Evolutionary conservation across 64 coral and sea anemone genomes (phyloP), one percentile per base, ranked within the genome.

Genomic region (Pocillopora damicornis): DNA sequence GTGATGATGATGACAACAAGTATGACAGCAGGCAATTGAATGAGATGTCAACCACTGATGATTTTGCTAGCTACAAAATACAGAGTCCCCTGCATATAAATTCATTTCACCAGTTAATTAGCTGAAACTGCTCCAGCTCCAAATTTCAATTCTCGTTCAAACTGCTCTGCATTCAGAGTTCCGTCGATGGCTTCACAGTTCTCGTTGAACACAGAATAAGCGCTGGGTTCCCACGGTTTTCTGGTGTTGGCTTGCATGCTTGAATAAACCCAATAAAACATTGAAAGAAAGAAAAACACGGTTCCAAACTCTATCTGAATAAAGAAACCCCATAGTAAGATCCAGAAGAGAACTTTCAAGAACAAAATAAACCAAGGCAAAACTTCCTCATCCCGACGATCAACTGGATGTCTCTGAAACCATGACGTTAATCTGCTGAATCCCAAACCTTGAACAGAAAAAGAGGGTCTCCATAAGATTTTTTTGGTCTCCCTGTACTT

Each of bases 131-230:
- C 80, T 37, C 97, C 97, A 75, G 97, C 90, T 84, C 97, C 97
- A 86, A 86, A 99, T 57, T 99, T 99, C 37, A 99, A 79, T 77
- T 99, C 97, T 79, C 80, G 87, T 59, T 99, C 97, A 87, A 99
- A 99, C 76, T 99, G 97, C 60, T 99, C 93, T 2, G 87, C 93
- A 75, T 93, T 94, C 61, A 99, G 67, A 18, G 96, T 99, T 65
- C 96, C 96, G 37, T 99, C 96, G 38, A 99, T 95, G 42, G 93
- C 87, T 37, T 99, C 97, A 86, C 93, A 99, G 76, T 99, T 94
- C 76, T 99, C 90, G 77, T 99, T 99, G 30, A 99, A 99, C 25
- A 99, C 97, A 37, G 97, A 99, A 36, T 99, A 99, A 30, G 96
- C 93, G 80, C 96, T 99, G 0, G 93, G 96, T 37, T 99, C 96